These are phyloP conservation scores for Erythrolamprus reginae DNA, from an alignment of 2,113 vertebrate genomes.

Conservation along the genomic window DNA sequence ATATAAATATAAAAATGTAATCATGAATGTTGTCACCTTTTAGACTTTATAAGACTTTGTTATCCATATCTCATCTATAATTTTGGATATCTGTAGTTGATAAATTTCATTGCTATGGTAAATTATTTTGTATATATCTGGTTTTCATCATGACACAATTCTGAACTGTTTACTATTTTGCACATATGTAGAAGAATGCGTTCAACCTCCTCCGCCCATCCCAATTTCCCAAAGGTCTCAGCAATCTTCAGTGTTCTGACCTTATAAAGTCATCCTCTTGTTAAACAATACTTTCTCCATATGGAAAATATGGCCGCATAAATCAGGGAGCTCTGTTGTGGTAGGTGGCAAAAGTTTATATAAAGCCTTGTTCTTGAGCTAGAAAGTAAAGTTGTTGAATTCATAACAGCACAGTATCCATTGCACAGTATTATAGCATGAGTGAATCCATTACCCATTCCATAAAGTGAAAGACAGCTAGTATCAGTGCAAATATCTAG, in stretches of 20 bases:
- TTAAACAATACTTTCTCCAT: background rate
- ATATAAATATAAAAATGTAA: background rate
- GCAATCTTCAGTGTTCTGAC: background rate
- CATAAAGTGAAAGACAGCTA: background rate
- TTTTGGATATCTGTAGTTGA: background rate
- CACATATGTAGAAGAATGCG: background rate
- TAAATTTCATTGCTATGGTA: background rate
- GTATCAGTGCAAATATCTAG: background rate
- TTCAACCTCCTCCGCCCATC: background rate
- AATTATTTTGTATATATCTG: background rate
- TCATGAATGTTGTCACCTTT: background rate
- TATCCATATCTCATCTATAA: background rate
- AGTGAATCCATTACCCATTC: background rate
- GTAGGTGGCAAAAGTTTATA: background rate
- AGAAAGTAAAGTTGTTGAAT: background rate
- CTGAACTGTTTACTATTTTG: background rate
- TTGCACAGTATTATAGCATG: background rate
- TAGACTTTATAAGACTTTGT: background rate
- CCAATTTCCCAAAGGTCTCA: background rate
- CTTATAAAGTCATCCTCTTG: background rate
- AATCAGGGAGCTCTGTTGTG: background rate
- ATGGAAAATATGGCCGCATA: background rate
- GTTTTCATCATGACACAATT: background rate
- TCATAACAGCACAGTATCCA: background rate
- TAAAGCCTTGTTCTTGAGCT: background rate